Base-by-base conservation (phyloP, 1,140 invertebrate genomes). In the Tetragnatha versicolor region DNA sequence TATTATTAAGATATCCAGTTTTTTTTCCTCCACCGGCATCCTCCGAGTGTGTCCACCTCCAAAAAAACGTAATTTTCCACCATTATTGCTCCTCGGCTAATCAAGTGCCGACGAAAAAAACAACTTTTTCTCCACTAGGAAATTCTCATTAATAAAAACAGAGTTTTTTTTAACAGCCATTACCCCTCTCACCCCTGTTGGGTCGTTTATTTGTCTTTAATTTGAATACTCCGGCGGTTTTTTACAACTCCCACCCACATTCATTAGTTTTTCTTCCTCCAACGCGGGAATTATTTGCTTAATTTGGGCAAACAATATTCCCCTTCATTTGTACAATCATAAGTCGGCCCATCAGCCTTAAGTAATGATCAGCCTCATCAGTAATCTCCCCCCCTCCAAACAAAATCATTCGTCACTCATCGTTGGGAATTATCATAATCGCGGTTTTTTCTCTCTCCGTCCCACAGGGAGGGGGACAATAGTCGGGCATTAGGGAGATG, bases 141-240 rank as follows among this genome's bases (percentile, higher is more conserved):
- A 77, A 65, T 77, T 66, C 73, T 77, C 73, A 77, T 77, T 77
- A 77, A 77, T 77, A 77, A 77, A 77, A 77, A 77, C 61, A 61
- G 31, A 45, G 53, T 77, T 45, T 77, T 66, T 75, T 75, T 63
- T 25, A 65, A 42, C 60, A 65, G 45, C 60, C 53, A 22, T 37
- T 35, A 20, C 20, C 29, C 14, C n/a, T 29, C 25, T 14, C 22
- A 29, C 60, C 60, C 70, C 25, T 53, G 27, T 7, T 45, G 17
- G 45, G 49, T 65, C 73, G 73, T 66, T 77, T 77, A 77, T 77
- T 77, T 77, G 73, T 77, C 73, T 77, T 77, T 77, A 77, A 77
- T 77, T 77, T 66, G 61, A 77, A 61, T 42, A 77, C 73, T 65
- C 45, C 7, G 63, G 39, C 10, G 22, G 22, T 73, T 77, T 65